Base-by-base conservation (phyloP, 2,888 invertebrate genomes). In the Lasioglossum zephyrum region DNA sequence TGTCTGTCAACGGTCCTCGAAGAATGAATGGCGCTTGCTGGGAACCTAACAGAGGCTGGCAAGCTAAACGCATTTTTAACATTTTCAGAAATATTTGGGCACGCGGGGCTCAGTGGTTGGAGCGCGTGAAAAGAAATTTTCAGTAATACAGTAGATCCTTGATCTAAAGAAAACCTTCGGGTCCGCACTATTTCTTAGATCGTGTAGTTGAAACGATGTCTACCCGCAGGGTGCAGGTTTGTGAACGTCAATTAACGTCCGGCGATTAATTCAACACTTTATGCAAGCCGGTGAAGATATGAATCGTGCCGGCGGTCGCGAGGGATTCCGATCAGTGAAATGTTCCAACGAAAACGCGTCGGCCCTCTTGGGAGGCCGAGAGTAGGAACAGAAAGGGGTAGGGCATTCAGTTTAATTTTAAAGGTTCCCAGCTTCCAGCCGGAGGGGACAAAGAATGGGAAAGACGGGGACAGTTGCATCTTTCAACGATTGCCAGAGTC, bases 401-500 rank as follows among this genome's bases (percentile, higher is more conserved):
- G 70, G 70, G 70, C 70, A 39, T 70, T 41, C 70, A 39, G 70
- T 70, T 79, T 79, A 79, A 79, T 79, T 79, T 66, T 47, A 66
- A 74, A 79, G 49, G 66, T 69, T 47, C 73, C 16, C 39, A 8
- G 57, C 72, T 41, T 72, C 69, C 47, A 60, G 18, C 41, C 47
- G 31, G n/a, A 18, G 77, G 57, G 57, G 9, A 63, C 77, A 63
- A 44, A 79, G 80, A 73, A 41, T 31, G n/a, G 63, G 72, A 73
- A 84, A 80, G 76, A 66, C 72, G 53, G 73, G 73, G 74, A 60
- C 73, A 53, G 66, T 73, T 79, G 72, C 77, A 75, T 73, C 79
- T 76, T 77, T 86, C 73, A 57, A 44, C 73, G 82, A 80, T 75
- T 86, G 82, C 79, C 74, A 72, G 77, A 75, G 80, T 77, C 81